Conservation (phyloP, 2,113 vertebrate species). For the Ophiodon elongatus region DNA sequence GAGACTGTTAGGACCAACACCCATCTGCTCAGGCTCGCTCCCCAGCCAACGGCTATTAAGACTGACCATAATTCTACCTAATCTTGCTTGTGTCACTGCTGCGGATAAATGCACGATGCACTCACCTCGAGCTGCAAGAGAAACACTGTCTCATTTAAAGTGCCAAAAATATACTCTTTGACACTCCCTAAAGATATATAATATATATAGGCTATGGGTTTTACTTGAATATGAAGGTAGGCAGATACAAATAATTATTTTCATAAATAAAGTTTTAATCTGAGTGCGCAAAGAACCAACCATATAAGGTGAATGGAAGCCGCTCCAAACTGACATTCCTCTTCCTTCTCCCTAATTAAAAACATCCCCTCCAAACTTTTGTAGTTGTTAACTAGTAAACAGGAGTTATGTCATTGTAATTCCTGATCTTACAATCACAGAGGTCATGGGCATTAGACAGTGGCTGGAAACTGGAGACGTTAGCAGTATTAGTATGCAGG, state of each 20-base stretch:
- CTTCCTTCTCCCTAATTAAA: background rate
- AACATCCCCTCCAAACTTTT: constrained; percentile 5
- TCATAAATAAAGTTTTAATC: background rate
- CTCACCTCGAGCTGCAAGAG: constrained; percentile 58
- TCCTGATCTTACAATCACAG: constrained; percentile 21
- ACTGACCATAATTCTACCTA: constrained; percentile 71
- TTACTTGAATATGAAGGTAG: background rate
- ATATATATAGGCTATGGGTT: constrained; percentile 24
- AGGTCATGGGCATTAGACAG: constrained; percentile 14
- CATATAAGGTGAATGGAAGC: background rate
- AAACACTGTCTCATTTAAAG: constrained; percentile 57
- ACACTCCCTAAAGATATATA: constrained; percentile 35
- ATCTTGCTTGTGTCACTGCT: constrained; percentile 71
- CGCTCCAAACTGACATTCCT: background rate
- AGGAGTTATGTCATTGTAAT: constrained; percentile 14
- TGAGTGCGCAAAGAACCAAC: background rate
- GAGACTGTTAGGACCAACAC: constrained; percentile 46
- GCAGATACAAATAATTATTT: background rate
- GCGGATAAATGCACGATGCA: constrained; percentile 59
- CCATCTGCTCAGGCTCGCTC: constrained; percentile 54
- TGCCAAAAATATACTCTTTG: constrained; percentile 33
- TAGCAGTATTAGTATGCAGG: constrained; percentile 44
- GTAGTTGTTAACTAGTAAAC: constrained; percentile 19
- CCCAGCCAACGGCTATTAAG: constrained; percentile 58
- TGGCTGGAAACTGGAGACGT: constrained; percentile 4